These are phyloP conservation scores for Charadrius vociferus DNA, from an alignment of 2,113 vertebrate genomes.

Conservation along the genomic window DNA sequence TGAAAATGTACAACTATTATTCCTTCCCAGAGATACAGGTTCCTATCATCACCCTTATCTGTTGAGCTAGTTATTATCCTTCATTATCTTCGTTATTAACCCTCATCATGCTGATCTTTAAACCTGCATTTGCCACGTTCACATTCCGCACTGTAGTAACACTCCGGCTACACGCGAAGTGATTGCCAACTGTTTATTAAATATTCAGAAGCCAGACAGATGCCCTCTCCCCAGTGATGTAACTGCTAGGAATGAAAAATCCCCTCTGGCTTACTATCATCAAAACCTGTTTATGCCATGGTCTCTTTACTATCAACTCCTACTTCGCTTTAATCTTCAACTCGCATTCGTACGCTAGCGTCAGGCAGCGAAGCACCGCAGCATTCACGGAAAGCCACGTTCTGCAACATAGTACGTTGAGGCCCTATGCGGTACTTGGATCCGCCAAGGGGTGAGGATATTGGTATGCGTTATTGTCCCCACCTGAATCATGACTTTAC, in stretches of 20 bases:
- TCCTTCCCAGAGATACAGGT: neutral
- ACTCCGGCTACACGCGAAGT: neutral
- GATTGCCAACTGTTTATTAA: neutral
- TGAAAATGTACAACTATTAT: constrained; percentile 5
- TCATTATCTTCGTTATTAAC: constrained; percentile 14
- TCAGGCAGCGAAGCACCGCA: constrained; percentile 14
- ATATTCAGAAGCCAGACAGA: neutral
- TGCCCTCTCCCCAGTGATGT: neutral
- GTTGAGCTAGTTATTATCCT: neutral
- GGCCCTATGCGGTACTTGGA: constrained; percentile 30
- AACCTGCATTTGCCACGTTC: neutral
- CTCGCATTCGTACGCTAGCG: constrained; percentile 12
- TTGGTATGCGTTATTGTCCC: constrained; percentile 56
- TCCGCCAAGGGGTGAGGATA: constrained; percentile 20
- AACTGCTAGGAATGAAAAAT: constrained; percentile 36
- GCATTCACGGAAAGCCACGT: neutral
- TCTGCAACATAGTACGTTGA: constrained; percentile 1
- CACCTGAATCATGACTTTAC: constrained; percentile 74
- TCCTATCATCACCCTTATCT: neutral
- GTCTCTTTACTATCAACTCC: constrained; percentile 32
- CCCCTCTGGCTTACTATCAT: constrained; percentile 30
- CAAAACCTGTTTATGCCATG: constrained; percentile 11
- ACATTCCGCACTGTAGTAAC: neutral
- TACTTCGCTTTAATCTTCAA: constrained; percentile 66
- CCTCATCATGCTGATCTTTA: neutral